Evolutionary conservation across 35 echinoderm and acorn worm species (phyloP).

Genomic region (Diadema setosum): DNA sequence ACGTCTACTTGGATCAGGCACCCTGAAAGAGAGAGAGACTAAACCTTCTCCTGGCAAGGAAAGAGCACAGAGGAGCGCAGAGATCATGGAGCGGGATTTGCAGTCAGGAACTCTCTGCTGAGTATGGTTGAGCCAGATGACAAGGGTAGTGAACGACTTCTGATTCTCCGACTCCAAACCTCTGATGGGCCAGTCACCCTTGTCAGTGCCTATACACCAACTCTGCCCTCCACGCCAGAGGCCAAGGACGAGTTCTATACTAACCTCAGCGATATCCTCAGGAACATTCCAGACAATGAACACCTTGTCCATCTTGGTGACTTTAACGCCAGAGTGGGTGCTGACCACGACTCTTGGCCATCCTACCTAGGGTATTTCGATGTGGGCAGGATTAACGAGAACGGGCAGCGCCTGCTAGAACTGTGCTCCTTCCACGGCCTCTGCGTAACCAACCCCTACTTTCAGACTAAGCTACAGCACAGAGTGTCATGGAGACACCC

Average conservation of each 20-base stretch:
- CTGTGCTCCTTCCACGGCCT: neutral
- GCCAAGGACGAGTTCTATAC: neutral
- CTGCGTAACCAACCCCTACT: conserved; percentile 60
- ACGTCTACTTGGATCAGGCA: neutral
- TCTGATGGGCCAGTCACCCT: neutral
- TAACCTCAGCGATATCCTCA: neutral
- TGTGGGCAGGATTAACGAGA: conserved; percentile 34
- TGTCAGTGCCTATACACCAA: neutral
- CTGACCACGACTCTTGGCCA: neutral
- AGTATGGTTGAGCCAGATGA: neutral
- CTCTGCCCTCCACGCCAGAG: neutral
- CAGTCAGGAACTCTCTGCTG: conserved; percentile 21
- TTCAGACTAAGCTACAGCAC: conserved; percentile 23
- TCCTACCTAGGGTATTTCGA: neutral
- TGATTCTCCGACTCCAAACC: neutral
- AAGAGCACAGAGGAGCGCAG: neutral
- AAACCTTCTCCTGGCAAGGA: conserved; percentile 46
- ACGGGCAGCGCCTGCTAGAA: conserved; percentile 31
- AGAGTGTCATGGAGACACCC: conserved; percentile 43
- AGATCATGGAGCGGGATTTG: conserved; percentile 52
- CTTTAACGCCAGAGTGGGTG: conserved; percentile 39
- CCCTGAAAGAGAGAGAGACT: conserved; percentile 2
- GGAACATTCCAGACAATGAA: neutral
- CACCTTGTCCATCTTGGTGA: conserved; percentile 22
- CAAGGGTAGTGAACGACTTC: neutral